Evolutionary conservation across 2,888 invertebrate genomes (phyloP), one percentile per base, ranked within the genome.

Genomic region (Aleiodes leptofemur): DNA sequence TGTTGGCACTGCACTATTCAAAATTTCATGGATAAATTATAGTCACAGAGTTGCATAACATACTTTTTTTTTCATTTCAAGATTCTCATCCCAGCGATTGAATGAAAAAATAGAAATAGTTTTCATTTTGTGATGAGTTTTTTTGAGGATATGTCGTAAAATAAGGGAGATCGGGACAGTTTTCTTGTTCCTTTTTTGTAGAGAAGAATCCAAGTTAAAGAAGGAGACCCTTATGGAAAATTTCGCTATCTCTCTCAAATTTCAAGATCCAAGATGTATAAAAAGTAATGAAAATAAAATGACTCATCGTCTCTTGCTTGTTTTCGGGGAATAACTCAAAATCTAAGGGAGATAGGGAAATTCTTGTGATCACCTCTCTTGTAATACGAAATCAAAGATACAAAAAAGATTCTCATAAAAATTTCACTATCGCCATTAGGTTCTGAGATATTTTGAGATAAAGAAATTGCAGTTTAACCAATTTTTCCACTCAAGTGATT

Each of bases 1-100:
- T 16, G 64, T 64, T 64, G 64, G 64, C 64, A 64, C 64, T 64
- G 14, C 64, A 9, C 43, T 43, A 48, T 16, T 64, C 14, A 48
- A 11, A 48, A 48, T 43, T 43, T 55, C 1, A 55, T 55, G 14
- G 43, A 43, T 55, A n/a, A 55, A 16, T 16, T 16, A 55, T 55
- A 55, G 14, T 55, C 55, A 16, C 55, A 55, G 55, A 55, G 14
- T 14, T 16, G 55, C 43, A 43, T 43, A 43, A 43, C 43, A 43
- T 43, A 43, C 0, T 8, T 38, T 3, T 38, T 43, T 43, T 43
- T 43, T 43, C 0, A 43, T 43, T 43, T 43, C 11, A 3, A 3
- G 43, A 43, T 43, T 43, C 7, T 43, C 43, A 43, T 43, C 11
- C 43, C 43, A 43, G 43, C 11, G 9, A 9, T 43, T 43, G 9